These are phyloP conservation scores for Gonocerus acuteangulatus DNA, from an alignment of 2,888 invertebrate species.

Conservation along the genomic window DNA sequence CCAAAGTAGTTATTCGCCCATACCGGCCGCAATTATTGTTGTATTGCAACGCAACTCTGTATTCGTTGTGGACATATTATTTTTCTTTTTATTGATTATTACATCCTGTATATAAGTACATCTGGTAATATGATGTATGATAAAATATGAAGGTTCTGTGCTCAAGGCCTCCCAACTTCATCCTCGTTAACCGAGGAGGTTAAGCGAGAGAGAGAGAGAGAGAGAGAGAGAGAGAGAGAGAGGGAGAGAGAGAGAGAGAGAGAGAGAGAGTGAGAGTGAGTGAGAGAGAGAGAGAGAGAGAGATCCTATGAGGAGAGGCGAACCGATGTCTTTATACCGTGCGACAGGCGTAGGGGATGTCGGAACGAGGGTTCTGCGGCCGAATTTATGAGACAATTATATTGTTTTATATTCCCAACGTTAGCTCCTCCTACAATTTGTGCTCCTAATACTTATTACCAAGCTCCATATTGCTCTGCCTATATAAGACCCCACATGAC, in stretches of 20 bases:
- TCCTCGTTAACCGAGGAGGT: no score
- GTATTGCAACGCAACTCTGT: no score
- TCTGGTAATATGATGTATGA: no score
- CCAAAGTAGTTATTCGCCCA: no score
- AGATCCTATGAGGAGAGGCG: slow-evolving; percentile 1
- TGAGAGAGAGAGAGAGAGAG: not conserved
- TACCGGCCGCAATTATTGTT: no score
- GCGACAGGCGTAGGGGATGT: slow-evolving; percentile 9
- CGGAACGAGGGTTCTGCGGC: not conserved
- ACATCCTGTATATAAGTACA: no score
- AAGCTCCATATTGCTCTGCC: slow-evolving; percentile 4
- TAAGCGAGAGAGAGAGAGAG: slow-evolving; percentile 14
- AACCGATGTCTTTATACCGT: slow-evolving; percentile 11
- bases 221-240: no score
- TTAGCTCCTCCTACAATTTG: slow-evolving; percentile 28
- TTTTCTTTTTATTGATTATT: no score
- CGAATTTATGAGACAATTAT: slow-evolving; percentile 33
- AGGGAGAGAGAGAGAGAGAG: not conserved
- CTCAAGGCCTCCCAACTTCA: no score
- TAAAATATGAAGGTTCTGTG: no score
- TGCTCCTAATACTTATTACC: slow-evolving; percentile 29
- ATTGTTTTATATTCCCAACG: slow-evolving; percentile 33
- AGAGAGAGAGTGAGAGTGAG: not conserved
- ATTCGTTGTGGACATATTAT: no score
- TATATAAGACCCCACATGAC: not conserved